phyloP scores from a whole-genome alignment of 2,888 invertebrate species.

The Deilephila elpenor region DNA sequence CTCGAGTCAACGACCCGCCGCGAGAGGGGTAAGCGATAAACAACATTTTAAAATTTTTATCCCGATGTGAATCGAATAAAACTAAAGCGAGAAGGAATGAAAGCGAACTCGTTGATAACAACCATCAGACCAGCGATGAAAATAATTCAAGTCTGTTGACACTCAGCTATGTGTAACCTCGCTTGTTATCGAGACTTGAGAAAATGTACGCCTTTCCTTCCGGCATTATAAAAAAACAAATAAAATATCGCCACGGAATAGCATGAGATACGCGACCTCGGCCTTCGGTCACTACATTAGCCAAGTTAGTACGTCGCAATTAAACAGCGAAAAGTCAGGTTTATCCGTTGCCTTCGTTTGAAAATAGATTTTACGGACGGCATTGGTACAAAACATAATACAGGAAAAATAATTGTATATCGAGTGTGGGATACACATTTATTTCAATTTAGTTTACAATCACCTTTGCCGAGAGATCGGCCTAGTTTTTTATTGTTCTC shows the following conservation, averaged over 20 bases:
- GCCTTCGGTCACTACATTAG: background rate
- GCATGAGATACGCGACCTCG: constrained; percentile 28
- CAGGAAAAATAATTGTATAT: constrained; percentile 19
- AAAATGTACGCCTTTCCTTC: constrained; percentile 32
- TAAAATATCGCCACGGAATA: constrained; percentile 35
- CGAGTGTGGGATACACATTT: constrained; percentile 6
- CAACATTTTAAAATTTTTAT: background rate
- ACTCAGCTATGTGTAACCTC: constrained; percentile 17
- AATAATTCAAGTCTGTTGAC: background rate
- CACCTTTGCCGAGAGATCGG: constrained; percentile 10
- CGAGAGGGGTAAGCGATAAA: constrained; percentile 12
- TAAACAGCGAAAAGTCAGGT: constrained; percentile 22
- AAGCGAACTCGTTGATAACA: background rate
- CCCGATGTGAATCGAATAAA: background rate
- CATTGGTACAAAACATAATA: constrained; percentile 15
- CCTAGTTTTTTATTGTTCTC: constrained; percentile 21
- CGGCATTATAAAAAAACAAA: constrained; percentile 37
- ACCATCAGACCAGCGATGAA: background rate
- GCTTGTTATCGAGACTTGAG: constrained; percentile 3
- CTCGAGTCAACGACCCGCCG: constrained; percentile 3
- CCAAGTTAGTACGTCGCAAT: constrained; percentile 21
- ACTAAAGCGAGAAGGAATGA: background rate
- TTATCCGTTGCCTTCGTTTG: constrained; percentile 12
- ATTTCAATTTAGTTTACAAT: constrained; percentile 15
- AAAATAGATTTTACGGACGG: constrained; percentile 23